These are phyloP conservation scores for Pygoscelis antarcticus DNA, from an alignment of 2,113 vertebrate genomes.

Conservation along the genomic window DNA sequence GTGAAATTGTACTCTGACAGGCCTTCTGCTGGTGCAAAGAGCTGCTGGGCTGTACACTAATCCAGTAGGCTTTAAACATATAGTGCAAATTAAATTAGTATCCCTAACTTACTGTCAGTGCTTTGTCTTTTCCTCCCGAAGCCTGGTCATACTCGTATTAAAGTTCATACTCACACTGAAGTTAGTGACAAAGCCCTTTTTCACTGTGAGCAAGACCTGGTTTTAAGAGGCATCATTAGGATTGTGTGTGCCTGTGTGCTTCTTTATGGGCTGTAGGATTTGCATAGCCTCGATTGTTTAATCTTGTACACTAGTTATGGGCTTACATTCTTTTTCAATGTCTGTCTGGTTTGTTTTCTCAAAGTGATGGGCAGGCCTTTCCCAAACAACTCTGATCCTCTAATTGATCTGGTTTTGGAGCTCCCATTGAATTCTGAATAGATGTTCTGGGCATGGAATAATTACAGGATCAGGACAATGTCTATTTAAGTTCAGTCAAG, in stretches of 20 bases:
- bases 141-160: neutral
- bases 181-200: neutral
- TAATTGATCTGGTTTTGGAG: constrained; percentile 51
- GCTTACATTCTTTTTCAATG: constrained; percentile 4
- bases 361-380: constrained; percentile 28
- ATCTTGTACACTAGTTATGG: neutral
- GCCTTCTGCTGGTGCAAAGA: neutral
- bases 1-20: neutral
- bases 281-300: constrained; percentile 1
- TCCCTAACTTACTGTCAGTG: neutral
- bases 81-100: neutral
- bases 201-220: neutral
- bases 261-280: neutral
- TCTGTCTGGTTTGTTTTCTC: constrained; percentile 25
- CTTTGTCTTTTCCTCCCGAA: neutral
- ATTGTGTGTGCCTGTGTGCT: neutral
- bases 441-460: neutral
- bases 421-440: constrained; percentile 6
- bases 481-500: constrained; percentile 28
- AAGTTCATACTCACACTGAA: neutral
- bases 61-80: neutral
- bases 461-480: constrained; percentile 21
- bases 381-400: constrained; percentile 45
- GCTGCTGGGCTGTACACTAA: neutral
- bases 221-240: neutral